phyloP scores from a whole-genome alignment of 2,113 vertebrate genomes.

The Psophia crepitans region DNA sequence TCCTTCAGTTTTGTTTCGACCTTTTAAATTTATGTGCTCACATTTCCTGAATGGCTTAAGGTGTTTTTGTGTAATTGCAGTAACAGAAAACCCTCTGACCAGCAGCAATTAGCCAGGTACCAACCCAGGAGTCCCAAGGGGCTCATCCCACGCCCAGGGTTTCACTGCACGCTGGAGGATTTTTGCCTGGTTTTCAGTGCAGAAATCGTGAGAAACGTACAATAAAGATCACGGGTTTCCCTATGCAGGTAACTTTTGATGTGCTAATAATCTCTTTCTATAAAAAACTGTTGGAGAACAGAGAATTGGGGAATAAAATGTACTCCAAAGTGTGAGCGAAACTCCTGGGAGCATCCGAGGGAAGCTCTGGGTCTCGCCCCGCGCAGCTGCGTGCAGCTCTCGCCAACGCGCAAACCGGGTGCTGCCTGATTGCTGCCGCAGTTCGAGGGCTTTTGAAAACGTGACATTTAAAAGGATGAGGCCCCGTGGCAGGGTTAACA shows the following conservation, averaged over 20 bases:
- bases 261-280: not conserved
- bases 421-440: not conserved
- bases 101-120: not conserved
- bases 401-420: not conserved
- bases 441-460: not conserved
- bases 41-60: not conserved
- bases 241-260: not conserved
- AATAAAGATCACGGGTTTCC: not conserved
- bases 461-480: not conserved
- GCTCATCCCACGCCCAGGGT: not conserved
- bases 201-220: not conserved
- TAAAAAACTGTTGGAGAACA: not conserved
- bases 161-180: not conserved
- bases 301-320: not conserved
- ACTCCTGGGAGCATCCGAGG: not conserved
- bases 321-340: not conserved
- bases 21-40: not conserved
- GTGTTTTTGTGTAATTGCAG: not conserved
- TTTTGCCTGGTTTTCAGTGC: not conserved
- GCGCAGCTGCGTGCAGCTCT: not conserved
- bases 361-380: not conserved
- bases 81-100: not conserved
- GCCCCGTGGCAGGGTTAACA: not conserved
- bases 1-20: not conserved
- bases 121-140: not conserved